Conservation (phyloP, 2,888 invertebrate genomes). For the Cotesia congregata region DNA sequence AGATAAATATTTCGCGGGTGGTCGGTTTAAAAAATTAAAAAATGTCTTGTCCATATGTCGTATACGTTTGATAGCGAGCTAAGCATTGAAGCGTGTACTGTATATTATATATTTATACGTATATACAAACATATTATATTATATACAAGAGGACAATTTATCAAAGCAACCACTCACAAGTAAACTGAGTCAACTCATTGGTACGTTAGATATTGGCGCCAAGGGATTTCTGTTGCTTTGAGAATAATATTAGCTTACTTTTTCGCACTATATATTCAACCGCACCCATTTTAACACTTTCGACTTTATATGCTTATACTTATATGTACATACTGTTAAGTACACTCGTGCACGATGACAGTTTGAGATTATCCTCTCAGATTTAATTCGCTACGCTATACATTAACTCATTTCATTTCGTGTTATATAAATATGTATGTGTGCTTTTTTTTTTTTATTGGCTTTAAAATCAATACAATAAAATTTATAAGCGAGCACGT, state of each 20-base stretch:
- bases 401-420: neutral
- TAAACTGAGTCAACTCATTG: conserved; percentile 4
- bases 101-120: neutral
- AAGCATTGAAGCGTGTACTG: conserved; percentile 8
- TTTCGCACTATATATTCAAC: neutral
- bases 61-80: neutral
- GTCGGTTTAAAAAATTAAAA: conserved; percentile 10
- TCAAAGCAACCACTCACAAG: conserved; percentile 11
- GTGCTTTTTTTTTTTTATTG: neutral
- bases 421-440: neutral
- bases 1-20: conserved; percentile 15
- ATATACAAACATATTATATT: neutral
- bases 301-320: conserved; percentile 5
- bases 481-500: neutral
- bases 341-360: conserved; percentile 13
- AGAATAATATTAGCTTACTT: neutral
- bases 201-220: conserved; percentile 5
- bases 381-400: conserved; percentile 15
- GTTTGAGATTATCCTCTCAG: conserved; percentile 10
- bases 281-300: neutral
- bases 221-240: neutral
- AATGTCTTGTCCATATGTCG: conserved; percentile 7
- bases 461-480: neutral
- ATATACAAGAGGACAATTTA: neutral
- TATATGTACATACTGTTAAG: neutral